Evolutionary conservation across 2,888 invertebrate genomes (phyloP), one percentile per base, ranked within the genome.

Genomic region (Didymodactylos carnosus): DNA sequence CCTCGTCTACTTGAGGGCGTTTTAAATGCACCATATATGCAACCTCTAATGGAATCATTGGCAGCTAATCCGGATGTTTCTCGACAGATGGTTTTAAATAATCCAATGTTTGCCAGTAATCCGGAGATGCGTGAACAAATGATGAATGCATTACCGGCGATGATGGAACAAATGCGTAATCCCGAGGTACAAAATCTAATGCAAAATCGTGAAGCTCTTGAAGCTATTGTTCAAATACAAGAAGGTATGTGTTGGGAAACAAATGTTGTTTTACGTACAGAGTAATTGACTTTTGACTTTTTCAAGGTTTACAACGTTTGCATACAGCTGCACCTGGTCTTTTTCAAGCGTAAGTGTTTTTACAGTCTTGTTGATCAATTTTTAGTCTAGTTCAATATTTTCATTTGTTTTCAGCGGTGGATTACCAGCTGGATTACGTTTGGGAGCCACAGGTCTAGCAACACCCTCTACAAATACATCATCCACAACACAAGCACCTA

Each of bases 141-240:
- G 25, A 39, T 51, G 8, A 53, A 70, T 11, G 70, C 72, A 27
- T 72, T 76, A 73, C 77, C 76, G 29, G 77, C 76, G 13, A 77
- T 83, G 75, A 43, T 82, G 62, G 79, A 81, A 74, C 82, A 83
- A 81, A 82, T 82, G 76, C 16, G 91, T 82, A 93, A 92, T 84
- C 94, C 95, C 0, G 91, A 92, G 78, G 88, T 93, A 81, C 82
- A 82, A 77, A 88, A 88, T 79, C 87, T 94, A 85, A 87, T 93
- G 84, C 87, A 90, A 70, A 97, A 95, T 85, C 95, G 95, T 23
- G 90, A 92, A 83, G 92, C 94, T 27, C 83, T 94, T 79, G 89
- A 91, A 82, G 95, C 95, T 72, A 87, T 97, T 76, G 88, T 91
- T 84, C 94, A 94, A 84, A 94, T 97, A 79, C 94, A 94, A 82